phyloP scores from a whole-genome alignment of 2,113 vertebrate genomes.

The Pterophyllum scalare region DNA sequence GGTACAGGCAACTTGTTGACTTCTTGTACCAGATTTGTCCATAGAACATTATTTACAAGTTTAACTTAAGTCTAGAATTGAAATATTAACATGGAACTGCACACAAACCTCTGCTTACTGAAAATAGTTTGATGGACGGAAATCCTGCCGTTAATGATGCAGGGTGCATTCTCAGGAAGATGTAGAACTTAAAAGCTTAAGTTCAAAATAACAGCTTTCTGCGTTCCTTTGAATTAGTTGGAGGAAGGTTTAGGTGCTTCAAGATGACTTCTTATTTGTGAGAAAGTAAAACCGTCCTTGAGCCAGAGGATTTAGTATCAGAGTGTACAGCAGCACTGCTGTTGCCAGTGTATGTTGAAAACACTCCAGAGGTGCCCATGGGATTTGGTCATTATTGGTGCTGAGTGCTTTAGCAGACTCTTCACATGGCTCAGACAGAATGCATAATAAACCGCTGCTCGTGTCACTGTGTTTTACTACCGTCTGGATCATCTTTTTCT shows the following conservation, averaged over 20 bases:
- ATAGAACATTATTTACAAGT: neutral
- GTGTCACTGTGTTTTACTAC: slow-evolving; percentile 25
- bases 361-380: slow-evolving; percentile 20
- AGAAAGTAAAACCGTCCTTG: neutral
- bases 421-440: slow-evolving; percentile 22
- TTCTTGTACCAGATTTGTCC: neutral
- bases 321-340: neutral
- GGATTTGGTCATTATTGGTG: slow-evolving; percentile 45
- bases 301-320: slow-evolving; percentile 13
- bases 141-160: neutral
- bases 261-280: neutral
- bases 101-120: neutral
- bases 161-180: neutral
- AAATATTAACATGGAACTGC: no score
- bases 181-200: neutral
- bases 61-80: neutral
- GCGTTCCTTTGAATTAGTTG: neutral
- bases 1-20: neutral
- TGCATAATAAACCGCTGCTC: slow-evolving; percentile 22
- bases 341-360: slow-evolving; percentile 47
- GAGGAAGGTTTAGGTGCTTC: neutral
- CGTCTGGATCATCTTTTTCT: slow-evolving; percentile 20
- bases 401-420: slow-evolving; percentile 70
- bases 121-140: neutral
- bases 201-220: slow-evolving; percentile 1